A percentile compares a stretch with the other conserved stretches of the same genome.
phyloP scores from a whole-genome alignment of 2,888 invertebrate species.

The Monopis laevigella region DNA sequence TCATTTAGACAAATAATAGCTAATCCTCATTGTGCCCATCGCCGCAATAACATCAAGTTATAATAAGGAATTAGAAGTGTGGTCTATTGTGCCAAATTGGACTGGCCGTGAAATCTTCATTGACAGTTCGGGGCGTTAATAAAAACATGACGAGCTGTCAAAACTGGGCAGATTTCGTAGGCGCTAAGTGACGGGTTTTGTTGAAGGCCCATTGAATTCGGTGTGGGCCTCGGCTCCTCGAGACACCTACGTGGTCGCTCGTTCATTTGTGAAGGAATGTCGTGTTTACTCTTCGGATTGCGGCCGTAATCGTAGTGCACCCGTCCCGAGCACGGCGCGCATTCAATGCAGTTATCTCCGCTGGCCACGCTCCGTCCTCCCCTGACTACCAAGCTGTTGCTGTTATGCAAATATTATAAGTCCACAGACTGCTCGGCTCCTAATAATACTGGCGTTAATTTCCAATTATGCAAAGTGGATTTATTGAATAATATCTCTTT shows the following conservation, averaged over 20 bases:
- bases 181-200: slow-evolving; percentile 58
- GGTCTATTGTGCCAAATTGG: slow-evolving; percentile 58
- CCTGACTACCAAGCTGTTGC: slow-evolving; percentile 39
- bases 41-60: slow-evolving; percentile 51
- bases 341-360: slow-evolving; percentile 10
- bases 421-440: not conserved
- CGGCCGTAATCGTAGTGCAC: slow-evolving; percentile 17
- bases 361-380: not conserved
- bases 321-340: slow-evolving; percentile 7
- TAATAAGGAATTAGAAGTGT: slow-evolving; percentile 58
- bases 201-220: slow-evolving; percentile 47
- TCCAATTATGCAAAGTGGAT: slow-evolving; percentile 4
- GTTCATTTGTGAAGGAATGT: slow-evolving; percentile 29
- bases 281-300: slow-evolving; percentile 55
- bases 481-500: not conserved
- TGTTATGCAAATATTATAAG: slow-evolving; percentile 20
- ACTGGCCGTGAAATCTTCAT: slow-evolving; percentile 45
- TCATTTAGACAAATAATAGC: slow-evolving; percentile 57
- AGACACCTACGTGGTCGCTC: slow-evolving; percentile 39
- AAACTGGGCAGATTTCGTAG: slow-evolving; percentile 61
- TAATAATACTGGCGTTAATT: slow-evolving; percentile 1
- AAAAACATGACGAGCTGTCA: slow-evolving; percentile 66
- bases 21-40: slow-evolving; percentile 48
- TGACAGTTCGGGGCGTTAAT: slow-evolving; percentile 51
- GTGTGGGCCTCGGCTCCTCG: slow-evolving; percentile 45